A percentile compares a stretch with the other conserved stretches of the same genome.
Conservation (phyloP, 2,888 invertebrate genomes). For the Cerastoderma edule region DNA sequence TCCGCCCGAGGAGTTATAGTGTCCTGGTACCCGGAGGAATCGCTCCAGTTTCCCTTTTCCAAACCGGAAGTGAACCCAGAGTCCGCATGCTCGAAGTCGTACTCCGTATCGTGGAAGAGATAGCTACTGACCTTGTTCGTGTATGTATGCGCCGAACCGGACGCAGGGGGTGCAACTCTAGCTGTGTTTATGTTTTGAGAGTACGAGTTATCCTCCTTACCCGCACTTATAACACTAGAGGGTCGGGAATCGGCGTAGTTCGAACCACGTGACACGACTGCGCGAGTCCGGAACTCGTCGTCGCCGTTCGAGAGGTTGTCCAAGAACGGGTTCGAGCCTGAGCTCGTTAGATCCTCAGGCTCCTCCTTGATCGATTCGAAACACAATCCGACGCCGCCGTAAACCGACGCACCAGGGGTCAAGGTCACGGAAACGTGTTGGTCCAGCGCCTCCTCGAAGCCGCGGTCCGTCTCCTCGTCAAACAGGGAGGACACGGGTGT, state of each 20-base stretch:
- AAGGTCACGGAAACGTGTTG: slow-evolving; percentile 45
- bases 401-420: slow-evolving; percentile 44
- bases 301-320: slow-evolving; percentile 38
- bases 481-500: slow-evolving; percentile 64
- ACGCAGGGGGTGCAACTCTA: background rate
- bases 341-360: slow-evolving; percentile 65
- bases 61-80: slow-evolving; percentile 56
- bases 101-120: slow-evolving; percentile 15
- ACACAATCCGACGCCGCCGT: slow-evolving; percentile 63
- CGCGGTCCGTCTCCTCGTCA: slow-evolving; percentile 72
- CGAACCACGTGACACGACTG: slow-evolving; percentile 61
- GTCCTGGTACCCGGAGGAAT: slow-evolving; percentile 51
- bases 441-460: slow-evolving; percentile 73
- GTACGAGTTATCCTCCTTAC: slow-evolving; percentile 52
- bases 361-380: slow-evolving; percentile 75
- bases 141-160: slow-evolving; percentile 8
- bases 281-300: slow-evolving; percentile 66
- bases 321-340: slow-evolving; percentile 57
- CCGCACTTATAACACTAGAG: slow-evolving; percentile 53
- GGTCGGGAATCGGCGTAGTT: slow-evolving; percentile 52
- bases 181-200: background rate
- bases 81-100: slow-evolving; percentile 45
- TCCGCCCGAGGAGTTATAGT: slow-evolving; percentile 25
- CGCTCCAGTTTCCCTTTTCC: slow-evolving; percentile 44
- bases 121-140: background rate